phyloP scores from a whole-genome alignment of 2,113 vertebrate species.

The Smithornis capensis region DNA sequence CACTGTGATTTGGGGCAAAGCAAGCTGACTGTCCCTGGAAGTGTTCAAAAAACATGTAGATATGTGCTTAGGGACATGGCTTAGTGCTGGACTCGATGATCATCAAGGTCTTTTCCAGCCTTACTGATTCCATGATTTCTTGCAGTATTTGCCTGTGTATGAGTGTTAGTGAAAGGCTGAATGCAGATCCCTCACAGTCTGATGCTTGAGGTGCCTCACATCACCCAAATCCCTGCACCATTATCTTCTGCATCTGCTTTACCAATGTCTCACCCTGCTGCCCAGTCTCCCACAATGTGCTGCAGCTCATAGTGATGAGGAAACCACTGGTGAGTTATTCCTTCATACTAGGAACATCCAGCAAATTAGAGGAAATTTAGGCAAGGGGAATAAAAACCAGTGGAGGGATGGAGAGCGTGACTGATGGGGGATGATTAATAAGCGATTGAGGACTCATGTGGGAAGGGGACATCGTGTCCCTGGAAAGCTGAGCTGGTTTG shows the following conservation, averaged over 20 bases:
- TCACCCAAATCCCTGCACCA: background rate
- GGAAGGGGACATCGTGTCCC: accelerated
- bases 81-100: background rate
- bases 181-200: background rate
- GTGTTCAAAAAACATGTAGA: accelerated
- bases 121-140: background rate
- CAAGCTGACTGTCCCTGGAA: background rate
- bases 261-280: background rate
- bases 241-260: background rate
- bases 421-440: background rate
- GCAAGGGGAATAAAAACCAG: background rate
- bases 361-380: background rate
- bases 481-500: background rate
- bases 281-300: background rate
- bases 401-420: background rate
- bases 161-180: background rate
- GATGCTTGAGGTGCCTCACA: background rate
- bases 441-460: accelerated
- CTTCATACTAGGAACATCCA: background rate
- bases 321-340: background rate
- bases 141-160: background rate
- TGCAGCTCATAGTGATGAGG: accelerated
- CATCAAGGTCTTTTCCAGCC: too few relatives aligned
- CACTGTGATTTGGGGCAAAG: background rate
- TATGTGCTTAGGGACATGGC: accelerated